Conservation (phyloP, 2,113 vertebrate genomes). For the Vombatus ursinus region DNA sequence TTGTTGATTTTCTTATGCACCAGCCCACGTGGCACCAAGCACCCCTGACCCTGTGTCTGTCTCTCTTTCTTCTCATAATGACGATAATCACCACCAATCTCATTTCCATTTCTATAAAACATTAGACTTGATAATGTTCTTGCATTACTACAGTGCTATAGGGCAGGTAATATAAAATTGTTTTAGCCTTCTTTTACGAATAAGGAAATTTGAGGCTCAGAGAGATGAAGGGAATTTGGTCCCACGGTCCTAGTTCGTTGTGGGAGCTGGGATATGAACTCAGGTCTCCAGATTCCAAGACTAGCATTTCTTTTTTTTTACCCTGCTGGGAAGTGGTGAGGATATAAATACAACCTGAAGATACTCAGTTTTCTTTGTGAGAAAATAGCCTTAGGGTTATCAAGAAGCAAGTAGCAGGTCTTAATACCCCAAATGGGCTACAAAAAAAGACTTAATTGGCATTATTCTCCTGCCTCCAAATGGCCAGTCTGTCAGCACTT, state of each 20-base stretch:
- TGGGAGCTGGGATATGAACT: not conserved
- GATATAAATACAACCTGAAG: not conserved
- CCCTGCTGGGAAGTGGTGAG: not conserved
- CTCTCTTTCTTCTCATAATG: not conserved
- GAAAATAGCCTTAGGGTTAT: not conserved
- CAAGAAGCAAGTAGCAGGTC: not conserved
- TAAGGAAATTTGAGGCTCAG: not conserved
- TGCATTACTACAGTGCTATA: not conserved
- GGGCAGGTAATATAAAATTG: not conserved
- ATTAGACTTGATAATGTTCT: not conserved
- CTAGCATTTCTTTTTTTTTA: not conserved
- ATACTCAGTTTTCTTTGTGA: not conserved
- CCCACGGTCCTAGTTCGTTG: not conserved
- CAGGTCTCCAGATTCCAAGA: not conserved
- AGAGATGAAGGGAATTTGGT: not conserved
- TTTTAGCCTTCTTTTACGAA: not conserved
- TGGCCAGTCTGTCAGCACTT: not conserved
- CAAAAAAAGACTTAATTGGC: not conserved
- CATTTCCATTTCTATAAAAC: not conserved
- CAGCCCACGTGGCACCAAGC: not conserved
- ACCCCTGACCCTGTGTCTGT: not conserved
- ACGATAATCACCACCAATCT: not conserved
- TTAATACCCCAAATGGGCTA: not conserved
- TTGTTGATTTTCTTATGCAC: conserved; percentile 32
- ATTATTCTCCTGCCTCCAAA: not conserved